A percentile compares a stretch with the other conserved stretches of the same genome.
Conservation (phyloP, 2,113 vertebrate species). For the Xenopus borealis region DNA sequence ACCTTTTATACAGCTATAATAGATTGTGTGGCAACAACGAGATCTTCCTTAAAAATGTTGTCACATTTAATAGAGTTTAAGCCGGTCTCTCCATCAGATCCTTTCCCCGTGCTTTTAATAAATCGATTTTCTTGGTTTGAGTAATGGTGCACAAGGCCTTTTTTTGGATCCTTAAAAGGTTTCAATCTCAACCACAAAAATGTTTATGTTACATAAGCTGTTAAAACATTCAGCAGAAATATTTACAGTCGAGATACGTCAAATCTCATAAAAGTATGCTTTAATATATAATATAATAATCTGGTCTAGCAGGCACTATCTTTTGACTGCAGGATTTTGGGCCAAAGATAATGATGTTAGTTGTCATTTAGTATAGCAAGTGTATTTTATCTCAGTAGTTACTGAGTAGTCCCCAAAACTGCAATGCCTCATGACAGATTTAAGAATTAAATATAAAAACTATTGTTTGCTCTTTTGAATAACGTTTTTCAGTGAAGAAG, state of each 20-base stretch:
- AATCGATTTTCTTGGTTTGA: constrained; percentile 36
- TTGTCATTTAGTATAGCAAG: too few relatives aligned
- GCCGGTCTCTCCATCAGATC: constrained; percentile 6
- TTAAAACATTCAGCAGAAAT: constrained; percentile 23
- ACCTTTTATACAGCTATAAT: constrained; percentile 20
- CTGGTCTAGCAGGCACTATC: too few relatives aligned
- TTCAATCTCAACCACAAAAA: constrained; percentile 26
- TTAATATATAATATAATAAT: too few relatives aligned
- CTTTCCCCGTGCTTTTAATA: constrained; percentile 21
- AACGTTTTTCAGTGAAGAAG: too few relatives aligned
- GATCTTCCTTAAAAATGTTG: constrained; percentile 17
- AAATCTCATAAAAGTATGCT: too few relatives aligned
- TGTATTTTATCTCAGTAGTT: too few relatives aligned
- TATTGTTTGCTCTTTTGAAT: too few relatives aligned
- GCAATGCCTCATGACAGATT: too few relatives aligned
- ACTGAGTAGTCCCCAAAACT: too few relatives aligned
- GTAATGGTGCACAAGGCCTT: constrained; percentile 27
- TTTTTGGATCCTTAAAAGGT: constrained; percentile 39
- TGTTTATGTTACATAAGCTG: constrained; percentile 36
- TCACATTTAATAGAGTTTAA: constrained; percentile 11
- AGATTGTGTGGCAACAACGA: constrained; percentile 21
- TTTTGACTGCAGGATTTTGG: too few relatives aligned
- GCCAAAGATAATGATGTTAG: too few relatives aligned
- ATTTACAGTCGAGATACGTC: neutral
- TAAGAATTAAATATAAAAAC: too few relatives aligned